Percentiles rank a stretch among this genome's conserved stretches.
These are phyloP conservation scores for Watsonalla binaria DNA, from an alignment of 2,888 invertebrate genomes.

Conservation along the genomic window DNA sequence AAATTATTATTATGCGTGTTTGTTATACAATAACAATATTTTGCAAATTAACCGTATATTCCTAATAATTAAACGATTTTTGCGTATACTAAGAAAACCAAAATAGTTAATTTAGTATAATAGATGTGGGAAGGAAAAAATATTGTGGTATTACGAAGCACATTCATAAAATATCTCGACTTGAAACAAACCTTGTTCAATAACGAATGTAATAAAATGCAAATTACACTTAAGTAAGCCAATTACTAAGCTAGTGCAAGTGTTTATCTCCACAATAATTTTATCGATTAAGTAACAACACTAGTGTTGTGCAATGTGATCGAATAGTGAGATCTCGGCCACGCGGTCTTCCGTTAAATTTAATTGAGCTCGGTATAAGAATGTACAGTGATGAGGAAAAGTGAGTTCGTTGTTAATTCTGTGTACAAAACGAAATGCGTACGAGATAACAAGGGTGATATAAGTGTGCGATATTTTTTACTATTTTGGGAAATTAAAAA, in stretches of 20 bases:
- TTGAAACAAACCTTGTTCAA: constrained; percentile 2
- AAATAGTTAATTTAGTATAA: no score
- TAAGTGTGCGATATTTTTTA: no score
- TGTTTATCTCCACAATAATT: constrained; percentile 41
- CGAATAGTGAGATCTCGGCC: constrained; percentile 41
- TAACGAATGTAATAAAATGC: constrained; percentile 10
- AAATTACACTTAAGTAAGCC: constrained; percentile 36
- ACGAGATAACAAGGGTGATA: neutral
- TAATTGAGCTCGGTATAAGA: constrained; percentile 44
- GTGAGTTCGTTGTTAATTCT: constrained; percentile 6
- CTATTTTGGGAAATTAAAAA: no score
- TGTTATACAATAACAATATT: no score
- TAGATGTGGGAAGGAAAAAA: neutral
- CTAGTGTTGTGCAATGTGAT: constrained; percentile 47
- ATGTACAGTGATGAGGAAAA: constrained; percentile 26
- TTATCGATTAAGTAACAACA: constrained; percentile 55
- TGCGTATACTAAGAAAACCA: no score
- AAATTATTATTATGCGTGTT: no score
- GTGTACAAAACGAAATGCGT: neutral
- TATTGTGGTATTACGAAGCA: neutral
- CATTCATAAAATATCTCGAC: neutral
- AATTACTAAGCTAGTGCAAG: constrained; percentile 36
- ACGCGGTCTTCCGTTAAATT: constrained; percentile 67
- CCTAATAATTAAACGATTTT: no score
- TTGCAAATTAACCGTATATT: no score